Conservation (phyloP, 2,797 vertebrate genomes). For the Sternotherus odoratus region DNA sequence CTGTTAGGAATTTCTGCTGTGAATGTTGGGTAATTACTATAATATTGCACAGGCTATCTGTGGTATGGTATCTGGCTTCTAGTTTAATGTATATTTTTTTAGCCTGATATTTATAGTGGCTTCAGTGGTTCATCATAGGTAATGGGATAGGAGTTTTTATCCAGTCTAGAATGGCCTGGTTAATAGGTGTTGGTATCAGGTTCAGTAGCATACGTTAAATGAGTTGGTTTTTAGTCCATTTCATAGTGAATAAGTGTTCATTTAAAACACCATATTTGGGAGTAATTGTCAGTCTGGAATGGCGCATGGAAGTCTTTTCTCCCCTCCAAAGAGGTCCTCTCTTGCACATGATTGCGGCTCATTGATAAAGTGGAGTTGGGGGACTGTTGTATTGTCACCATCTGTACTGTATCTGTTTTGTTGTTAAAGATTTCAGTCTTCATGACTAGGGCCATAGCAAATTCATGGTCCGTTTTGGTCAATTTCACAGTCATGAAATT, state of each 20-base stretch:
- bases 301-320: background rate
- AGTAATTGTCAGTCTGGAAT: background rate
- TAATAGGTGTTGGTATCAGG: background rate
- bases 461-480: too few species aligned
- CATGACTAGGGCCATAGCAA: background rate
- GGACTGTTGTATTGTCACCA: background rate
- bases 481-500: too few species aligned
- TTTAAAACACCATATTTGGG: background rate
- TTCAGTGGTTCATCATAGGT: background rate
- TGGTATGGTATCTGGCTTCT: slow-evolving; percentile 2
- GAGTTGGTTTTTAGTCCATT: background rate
- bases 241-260: background rate
- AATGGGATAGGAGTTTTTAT: background rate
- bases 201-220: background rate
- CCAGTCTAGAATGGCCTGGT: background rate
- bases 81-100: background rate
- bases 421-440: background rate
- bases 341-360: background rate
- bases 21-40: background rate
- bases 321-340: background rate
- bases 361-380: background rate
- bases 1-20: background rate
- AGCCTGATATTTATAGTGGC: background rate
- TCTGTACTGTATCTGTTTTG: background rate
- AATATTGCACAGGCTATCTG: background rate